These are phyloP conservation scores for Drosophila biarmipes DNA, from an alignment of 1,140 invertebrate genomes.

Conservation along the genomic window DNA sequence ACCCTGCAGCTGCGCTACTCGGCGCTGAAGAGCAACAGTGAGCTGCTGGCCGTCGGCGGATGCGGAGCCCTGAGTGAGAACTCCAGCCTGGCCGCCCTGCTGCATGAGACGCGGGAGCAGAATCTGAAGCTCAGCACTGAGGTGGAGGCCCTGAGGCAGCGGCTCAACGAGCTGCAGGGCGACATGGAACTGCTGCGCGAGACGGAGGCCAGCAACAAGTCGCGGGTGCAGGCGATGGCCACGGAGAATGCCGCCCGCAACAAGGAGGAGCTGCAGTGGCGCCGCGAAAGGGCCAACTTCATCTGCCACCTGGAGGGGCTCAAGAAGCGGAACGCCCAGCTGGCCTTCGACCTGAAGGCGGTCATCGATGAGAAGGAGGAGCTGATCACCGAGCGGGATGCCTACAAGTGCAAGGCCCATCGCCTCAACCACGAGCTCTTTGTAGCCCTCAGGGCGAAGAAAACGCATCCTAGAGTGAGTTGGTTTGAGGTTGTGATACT, in stretches of 20 bases:
- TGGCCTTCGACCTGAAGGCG: constrained; percentile 88
- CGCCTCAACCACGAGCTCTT: constrained; percentile 93
- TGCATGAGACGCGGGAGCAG: constrained; percentile 87
- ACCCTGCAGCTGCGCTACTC: constrained; percentile 89
- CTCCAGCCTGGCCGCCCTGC: constrained; percentile 76
- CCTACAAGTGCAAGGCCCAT: constrained; percentile 94
- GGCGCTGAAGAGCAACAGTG: constrained; percentile 85
- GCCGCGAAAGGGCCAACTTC: constrained; percentile 88
- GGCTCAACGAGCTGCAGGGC: constrained; percentile 89
- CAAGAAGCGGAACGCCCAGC: constrained; percentile 86
- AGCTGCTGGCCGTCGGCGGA: constrained; percentile 42
- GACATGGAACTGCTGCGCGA: constrained; percentile 88
- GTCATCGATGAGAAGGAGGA: constrained; percentile 95
- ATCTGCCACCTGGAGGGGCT: constrained; percentile 89
- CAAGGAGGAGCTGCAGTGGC: constrained; percentile 82
- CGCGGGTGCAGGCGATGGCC: constrained; percentile 68
- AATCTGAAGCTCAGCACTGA: constrained; percentile 89
- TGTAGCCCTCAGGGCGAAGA: constrained; percentile 87
- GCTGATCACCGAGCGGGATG: constrained; percentile 91
- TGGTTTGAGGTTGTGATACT: no score
- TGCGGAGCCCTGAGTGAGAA: constrained; percentile 66
- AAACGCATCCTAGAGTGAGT: constrained; percentile 80
- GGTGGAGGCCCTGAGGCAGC: constrained; percentile 89
- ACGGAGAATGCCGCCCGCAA: constrained; percentile 56
- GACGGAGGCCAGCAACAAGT: constrained; percentile 51